Percentiles rank a stretch among this genome's conserved stretches.
Evolutionary conservation across 2,113 vertebrate genomes (phyloP).

Genomic region (Anseranas semipalmata): DNA sequence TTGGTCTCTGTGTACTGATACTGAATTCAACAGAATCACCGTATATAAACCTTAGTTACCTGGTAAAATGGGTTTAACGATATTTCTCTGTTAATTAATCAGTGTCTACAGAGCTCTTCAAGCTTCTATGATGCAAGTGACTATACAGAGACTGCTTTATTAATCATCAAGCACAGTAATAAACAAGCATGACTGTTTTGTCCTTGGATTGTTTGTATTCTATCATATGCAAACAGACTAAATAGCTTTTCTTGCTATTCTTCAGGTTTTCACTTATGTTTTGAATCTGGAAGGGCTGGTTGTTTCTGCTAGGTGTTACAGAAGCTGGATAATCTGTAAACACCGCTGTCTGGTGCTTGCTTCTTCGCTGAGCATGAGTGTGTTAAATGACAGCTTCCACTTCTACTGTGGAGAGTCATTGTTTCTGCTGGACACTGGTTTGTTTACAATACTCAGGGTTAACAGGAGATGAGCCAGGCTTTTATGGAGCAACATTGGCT

Average conservation of each 20-base stretch:
- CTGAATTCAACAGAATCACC: not conserved
- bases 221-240: conserved; percentile 12
- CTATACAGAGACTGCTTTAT: not conserved
- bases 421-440: not conserved
- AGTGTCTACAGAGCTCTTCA: not conserved
- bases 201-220: conserved; percentile 12
- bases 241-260: conserved; percentile 16
- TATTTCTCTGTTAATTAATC: conserved; percentile 33
- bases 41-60: not conserved
- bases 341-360: not conserved
- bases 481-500: not conserved
- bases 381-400: not conserved
- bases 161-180: conserved; percentile 5
- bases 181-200: conserved; percentile 1
- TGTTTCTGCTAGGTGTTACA: not conserved
- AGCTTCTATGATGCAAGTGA: not conserved
- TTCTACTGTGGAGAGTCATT: not conserved
- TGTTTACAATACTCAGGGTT: not conserved
- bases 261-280: not conserved
- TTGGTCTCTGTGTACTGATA: not conserved
- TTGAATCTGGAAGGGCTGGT: not conserved
- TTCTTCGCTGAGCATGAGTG: not conserved
- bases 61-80: conserved; percentile 1
- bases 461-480: conserved; percentile 1
- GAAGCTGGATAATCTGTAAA: conserved; percentile 7